These are phyloP conservation scores for Molossus alvarezi DNA, from an alignment of 2,797 vertebrate genomes.

Conservation along the genomic window DNA sequence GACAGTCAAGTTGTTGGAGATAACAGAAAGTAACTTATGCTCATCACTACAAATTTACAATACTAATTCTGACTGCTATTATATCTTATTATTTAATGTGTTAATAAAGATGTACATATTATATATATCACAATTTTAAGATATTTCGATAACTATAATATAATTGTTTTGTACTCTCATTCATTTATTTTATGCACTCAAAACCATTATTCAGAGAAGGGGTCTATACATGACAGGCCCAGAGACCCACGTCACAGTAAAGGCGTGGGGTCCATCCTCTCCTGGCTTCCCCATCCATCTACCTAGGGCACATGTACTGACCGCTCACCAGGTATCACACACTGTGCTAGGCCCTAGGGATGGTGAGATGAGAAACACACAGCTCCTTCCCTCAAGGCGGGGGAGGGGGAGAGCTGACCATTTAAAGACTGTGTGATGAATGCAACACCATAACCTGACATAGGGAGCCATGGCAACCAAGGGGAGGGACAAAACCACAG, in stretches of 20 bases:
- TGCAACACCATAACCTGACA: neutral
- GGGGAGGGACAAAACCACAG: neutral
- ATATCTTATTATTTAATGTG: neutral
- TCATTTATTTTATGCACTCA: neutral
- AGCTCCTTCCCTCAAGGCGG: neutral
- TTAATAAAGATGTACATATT: slow-evolving; percentile 1
- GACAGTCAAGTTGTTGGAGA: neutral
- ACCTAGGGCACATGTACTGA: neutral
- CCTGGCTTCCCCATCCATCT: neutral
- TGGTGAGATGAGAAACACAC: neutral
- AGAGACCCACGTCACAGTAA: neutral
- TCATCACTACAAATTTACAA: neutral
- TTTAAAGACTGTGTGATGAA: neutral
- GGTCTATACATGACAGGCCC: neutral
- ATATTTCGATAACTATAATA: neutral
- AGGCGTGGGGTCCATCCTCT: neutral
- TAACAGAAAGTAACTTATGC: slow-evolving; percentile 53
- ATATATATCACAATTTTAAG: neutral
- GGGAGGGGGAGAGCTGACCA: neutral
- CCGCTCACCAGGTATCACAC: neutral
- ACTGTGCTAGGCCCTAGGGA: neutral
- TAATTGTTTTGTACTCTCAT: neutral
- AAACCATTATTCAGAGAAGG: neutral
- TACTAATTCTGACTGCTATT: neutral
- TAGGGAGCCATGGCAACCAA: neutral